phyloP scores from a whole-genome alignment of 2,797 vertebrate species.

The Nasua narica region DNA sequence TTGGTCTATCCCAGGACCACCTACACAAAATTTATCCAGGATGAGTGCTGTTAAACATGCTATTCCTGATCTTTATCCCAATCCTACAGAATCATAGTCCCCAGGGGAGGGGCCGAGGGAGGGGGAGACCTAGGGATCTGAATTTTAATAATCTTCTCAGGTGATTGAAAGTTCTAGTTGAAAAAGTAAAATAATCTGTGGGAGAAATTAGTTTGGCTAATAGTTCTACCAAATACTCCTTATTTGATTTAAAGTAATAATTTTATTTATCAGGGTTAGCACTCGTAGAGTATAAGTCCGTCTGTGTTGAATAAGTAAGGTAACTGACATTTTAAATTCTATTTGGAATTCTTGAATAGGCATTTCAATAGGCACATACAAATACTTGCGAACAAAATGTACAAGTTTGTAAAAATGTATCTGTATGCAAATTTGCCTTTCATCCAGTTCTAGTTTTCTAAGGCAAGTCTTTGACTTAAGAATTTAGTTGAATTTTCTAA shows the following conservation, averaged over 20 bases:
- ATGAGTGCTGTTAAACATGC: background rate
- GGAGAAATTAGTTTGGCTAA: background rate
- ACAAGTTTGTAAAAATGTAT: background rate
- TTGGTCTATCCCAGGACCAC: background rate
- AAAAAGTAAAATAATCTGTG: background rate
- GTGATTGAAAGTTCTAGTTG: background rate
- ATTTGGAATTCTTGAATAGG: background rate
- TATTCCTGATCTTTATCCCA: background rate
- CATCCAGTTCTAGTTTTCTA: background rate
- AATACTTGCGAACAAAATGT: background rate
- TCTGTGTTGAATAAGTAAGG: background rate
- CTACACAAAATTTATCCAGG: background rate
- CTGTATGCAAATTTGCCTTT: background rate
- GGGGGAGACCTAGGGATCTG: background rate
- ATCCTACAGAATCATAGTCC: background rate
- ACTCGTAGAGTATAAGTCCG: background rate
- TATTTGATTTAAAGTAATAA: background rate
- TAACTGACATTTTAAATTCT: constrained; percentile 30
- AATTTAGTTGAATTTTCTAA: background rate
- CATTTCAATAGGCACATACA: background rate
- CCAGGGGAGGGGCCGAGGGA: fast-evolving
- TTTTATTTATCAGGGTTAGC: background rate
- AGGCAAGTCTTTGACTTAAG: background rate
- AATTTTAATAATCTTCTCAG: background rate
- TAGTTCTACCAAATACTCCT: background rate